These are phyloP conservation scores for Brachyptera risi DNA, from an alignment of 2,888 invertebrate genomes.

Conservation along the genomic window DNA sequence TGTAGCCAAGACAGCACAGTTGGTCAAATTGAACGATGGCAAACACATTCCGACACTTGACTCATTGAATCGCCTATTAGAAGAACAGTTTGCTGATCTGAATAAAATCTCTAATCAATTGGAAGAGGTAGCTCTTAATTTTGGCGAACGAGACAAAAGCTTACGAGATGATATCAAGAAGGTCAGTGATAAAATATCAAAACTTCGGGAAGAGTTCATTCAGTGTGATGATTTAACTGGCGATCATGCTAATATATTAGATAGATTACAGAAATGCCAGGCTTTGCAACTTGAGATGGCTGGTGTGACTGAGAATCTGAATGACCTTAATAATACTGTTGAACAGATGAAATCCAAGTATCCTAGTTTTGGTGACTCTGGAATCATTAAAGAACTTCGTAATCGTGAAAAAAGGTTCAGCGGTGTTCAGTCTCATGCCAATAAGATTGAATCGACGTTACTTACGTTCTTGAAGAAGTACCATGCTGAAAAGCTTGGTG, in stretches of 20 bases:
- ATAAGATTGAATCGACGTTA: conserved; percentile 73
- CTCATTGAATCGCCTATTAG: conserved; percentile 61
- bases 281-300: conserved; percentile 67
- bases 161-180: conserved; percentile 68
- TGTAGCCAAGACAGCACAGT: conserved; percentile 71
- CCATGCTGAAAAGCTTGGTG: conserved; percentile 78
- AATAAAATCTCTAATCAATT: conserved; percentile 69
- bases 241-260: conserved; percentile 76
- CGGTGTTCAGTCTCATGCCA: conserved; percentile 69
- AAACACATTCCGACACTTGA: conserved; percentile 65
- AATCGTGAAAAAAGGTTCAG: conserved; percentile 81
- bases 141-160: conserved; percentile 69
- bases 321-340: conserved; percentile 63
- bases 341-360: conserved; percentile 67
- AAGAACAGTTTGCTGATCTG: conserved; percentile 72
- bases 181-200: conserved; percentile 64
- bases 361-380: conserved; percentile 72
- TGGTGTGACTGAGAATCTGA: conserved; percentile 62
- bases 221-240: conserved; percentile 89
- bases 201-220: conserved; percentile 75
- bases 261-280: conserved; percentile 71
- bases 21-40: conserved; percentile 69
- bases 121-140: conserved; percentile 65
- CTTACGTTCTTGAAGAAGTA: conserved; percentile 80
- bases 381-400: conserved; percentile 75